Percentiles rank a stretch among this genome's conserved stretches.
Conservation (phyloP, 2,797 vertebrate species). For the Lepilemur ruficaudatus region DNA sequence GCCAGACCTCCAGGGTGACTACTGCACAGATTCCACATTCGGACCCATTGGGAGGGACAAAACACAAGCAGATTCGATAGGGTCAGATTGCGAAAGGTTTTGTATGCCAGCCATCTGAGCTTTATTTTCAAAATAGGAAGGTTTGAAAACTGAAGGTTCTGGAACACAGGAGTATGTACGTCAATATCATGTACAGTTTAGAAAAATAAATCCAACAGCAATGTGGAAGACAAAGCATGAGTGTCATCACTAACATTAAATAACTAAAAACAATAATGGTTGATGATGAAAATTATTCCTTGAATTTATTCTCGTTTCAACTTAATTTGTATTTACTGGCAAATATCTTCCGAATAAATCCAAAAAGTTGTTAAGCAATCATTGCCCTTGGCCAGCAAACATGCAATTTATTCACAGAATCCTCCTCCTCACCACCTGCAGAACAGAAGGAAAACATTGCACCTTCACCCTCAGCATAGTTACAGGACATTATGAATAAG, state of each 20-base stretch:
- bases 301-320: conserved; percentile 23
- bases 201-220: not conserved
- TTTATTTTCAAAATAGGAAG: not conserved
- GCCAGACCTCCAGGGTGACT: not conserved
- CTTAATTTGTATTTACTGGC: conserved; percentile 37
- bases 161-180: not conserved
- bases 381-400: not conserved
- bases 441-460: conserved; percentile 28
- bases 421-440: conserved; percentile 53
- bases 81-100: not conserved
- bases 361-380: conserved; percentile 46
- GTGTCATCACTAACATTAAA: not conserved
- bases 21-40: not conserved
- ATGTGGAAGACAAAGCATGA: not conserved
- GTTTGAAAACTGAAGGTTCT: not conserved
- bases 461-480: not conserved
- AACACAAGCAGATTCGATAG: not conserved
- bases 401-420: conserved; percentile 7
- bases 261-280: not conserved
- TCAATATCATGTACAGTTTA: not conserved
- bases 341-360: not conserved
- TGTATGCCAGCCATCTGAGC: not conserved
- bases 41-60: not conserved
- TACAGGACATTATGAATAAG: not conserved
- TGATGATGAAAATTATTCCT: conserved; percentile 1